phyloP scores from a whole-genome alignment of 2,888 invertebrate species.

The Scaptomyza parva region DNA sequence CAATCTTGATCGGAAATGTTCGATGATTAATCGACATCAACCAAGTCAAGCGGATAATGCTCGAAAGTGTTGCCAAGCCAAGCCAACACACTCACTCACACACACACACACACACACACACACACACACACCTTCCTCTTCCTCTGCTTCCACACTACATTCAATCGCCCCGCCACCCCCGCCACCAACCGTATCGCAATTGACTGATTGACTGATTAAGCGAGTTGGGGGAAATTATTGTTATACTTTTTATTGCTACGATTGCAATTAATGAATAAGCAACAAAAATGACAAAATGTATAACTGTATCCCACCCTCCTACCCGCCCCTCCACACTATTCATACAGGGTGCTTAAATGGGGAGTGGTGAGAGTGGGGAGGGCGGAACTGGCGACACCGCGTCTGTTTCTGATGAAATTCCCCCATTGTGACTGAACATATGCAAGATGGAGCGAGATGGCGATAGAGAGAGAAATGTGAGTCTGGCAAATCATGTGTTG shows the following conservation, averaged over 20 bases:
- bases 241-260: conserved; percentile 54
- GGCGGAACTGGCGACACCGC: conserved; percentile 69
- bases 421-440: background rate
- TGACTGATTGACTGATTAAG: conserved; percentile 53
- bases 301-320: too few relatives aligned
- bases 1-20: too few relatives aligned
- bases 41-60: too few relatives aligned
- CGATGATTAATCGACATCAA: too few relatives aligned
- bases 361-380: background rate
- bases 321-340: conserved; percentile 13
- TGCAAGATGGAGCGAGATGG: too few relatives aligned
- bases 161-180: too few relatives aligned
- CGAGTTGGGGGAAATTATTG: conserved; percentile 7
- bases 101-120: background rate
- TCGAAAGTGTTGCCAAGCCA: too few relatives aligned
- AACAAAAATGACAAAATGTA: conserved; percentile 5
- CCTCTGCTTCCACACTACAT: background rate
- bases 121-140: background rate
- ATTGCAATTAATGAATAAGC: conserved; percentile 66
- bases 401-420: conserved; percentile 74
- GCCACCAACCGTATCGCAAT: too few relatives aligned
- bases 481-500: too few relatives aligned
- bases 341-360: background rate
- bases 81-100: background rate
- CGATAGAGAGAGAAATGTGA: too few relatives aligned